Percentiles rank a stretch among this genome's conserved stretches.
phyloP scores from a whole-genome alignment of 2,888 invertebrate species.

The Augochlorella aurata region DNA sequence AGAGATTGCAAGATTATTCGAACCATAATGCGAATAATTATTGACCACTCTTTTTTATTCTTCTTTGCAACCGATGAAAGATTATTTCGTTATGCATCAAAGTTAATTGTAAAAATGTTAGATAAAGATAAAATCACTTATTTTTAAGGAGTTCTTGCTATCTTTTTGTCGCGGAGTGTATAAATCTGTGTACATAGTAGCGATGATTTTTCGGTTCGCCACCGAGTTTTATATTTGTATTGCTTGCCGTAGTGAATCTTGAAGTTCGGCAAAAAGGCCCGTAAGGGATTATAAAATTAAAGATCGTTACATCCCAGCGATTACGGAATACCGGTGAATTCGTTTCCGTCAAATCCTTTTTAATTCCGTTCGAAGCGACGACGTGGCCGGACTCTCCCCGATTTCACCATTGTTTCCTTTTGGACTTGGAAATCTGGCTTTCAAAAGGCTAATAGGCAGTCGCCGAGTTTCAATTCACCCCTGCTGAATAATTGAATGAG shows the following conservation, averaged over 20 bases:
- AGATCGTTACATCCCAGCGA: not conserved
- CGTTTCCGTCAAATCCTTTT: slow-evolving; percentile 16
- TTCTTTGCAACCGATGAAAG: too few species aligned
- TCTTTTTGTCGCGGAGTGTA: too few species aligned
- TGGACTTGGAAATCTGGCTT: slow-evolving; percentile 13
- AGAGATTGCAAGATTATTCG: too few species aligned
- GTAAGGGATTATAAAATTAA: not conserved
- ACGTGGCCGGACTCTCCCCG: not conserved
- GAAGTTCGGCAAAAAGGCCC: too few species aligned
- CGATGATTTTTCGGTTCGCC: not conserved
- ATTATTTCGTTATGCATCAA: too few species aligned
- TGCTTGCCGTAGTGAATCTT: not conserved
- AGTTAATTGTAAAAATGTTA: too few species aligned
- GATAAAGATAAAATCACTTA: too few species aligned
- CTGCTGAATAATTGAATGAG: slow-evolving; percentile 40
- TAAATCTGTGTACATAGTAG: not conserved
- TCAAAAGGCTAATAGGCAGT: slow-evolving; percentile 34
- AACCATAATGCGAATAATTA: too few species aligned
- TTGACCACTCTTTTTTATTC: too few species aligned
- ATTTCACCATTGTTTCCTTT: slow-evolving; percentile 10
- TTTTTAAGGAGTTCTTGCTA: too few species aligned
- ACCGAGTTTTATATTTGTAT: too few species aligned
- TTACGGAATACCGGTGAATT: not conserved
- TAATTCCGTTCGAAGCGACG: slow-evolving; percentile 12
- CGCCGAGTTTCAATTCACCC: slow-evolving; percentile 31